These are phyloP conservation scores for Pyrochroa serraticornis DNA, from an alignment of 2,888 invertebrate genomes.

Conservation along the genomic window DNA sequence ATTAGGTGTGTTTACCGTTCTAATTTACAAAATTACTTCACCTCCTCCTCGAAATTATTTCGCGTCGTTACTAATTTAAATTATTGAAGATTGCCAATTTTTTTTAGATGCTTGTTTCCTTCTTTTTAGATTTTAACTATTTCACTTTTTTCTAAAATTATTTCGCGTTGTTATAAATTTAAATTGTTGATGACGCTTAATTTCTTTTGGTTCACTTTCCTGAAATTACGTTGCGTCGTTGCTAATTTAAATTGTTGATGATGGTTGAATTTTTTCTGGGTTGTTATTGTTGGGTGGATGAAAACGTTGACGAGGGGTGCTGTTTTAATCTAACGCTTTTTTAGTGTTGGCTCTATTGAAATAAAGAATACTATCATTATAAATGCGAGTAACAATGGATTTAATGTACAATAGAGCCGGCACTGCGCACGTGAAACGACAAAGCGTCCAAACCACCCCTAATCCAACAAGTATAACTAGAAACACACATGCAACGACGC, in stretches of 20 bases:
- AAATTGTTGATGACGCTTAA: no score
- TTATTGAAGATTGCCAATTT: background rate
- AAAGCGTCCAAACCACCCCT: conserved; percentile 57
- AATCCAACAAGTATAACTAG: conserved; percentile 58
- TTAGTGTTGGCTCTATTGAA: conserved; percentile 35
- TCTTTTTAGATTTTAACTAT: no score
- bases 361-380: conserved; percentile 55
- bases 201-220: no score
- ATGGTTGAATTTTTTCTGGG: conserved; percentile 6
- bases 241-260: background rate
- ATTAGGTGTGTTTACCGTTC: conserved; percentile 9
- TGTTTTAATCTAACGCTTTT: conserved; percentile 27
- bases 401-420: conserved; percentile 49
- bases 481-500: conserved; percentile 53
- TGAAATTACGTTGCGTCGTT: no score
- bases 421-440: conserved; percentile 55
- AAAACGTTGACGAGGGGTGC: conserved; percentile 4
- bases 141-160: no score
- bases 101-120: no score
- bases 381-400: conserved; percentile 50
- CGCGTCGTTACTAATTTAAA: no score
- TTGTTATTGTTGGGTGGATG: background rate
- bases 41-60: background rate
- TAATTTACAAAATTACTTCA: conserved; percentile 1
- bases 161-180: no score